Evolutionary conservation across 2,113 vertebrate genomes (phyloP).

Genomic region (Oreocharis arfaki): DNA sequence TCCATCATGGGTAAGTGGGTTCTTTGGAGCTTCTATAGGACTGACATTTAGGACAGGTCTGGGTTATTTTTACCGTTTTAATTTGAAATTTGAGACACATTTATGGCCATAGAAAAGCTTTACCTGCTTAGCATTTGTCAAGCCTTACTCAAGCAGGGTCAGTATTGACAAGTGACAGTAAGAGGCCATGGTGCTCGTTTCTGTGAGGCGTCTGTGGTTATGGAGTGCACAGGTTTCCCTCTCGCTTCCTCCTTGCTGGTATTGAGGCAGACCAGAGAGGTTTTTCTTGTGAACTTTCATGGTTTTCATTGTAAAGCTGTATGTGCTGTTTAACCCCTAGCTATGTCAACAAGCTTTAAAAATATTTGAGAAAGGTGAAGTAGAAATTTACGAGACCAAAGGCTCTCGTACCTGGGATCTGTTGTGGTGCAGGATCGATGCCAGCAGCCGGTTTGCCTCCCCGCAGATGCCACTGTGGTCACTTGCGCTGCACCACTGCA

Average conservation of each 20-base stretch:
- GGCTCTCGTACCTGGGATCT: constrained; percentile 69
- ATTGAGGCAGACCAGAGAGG: background rate
- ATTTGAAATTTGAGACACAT: background rate
- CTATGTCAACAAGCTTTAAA: background rate
- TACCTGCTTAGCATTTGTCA: background rate
- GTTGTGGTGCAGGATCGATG: constrained; percentile 82
- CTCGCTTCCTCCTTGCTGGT: background rate
- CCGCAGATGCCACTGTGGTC: constrained; percentile 74
- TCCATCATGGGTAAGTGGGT: background rate
- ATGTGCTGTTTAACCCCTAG: background rate
- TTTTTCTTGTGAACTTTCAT: background rate
- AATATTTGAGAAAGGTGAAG: background rate
- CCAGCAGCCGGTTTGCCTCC: constrained; percentile 83
- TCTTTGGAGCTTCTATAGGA: background rate
- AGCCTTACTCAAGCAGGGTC: background rate
- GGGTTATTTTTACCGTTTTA: background rate
- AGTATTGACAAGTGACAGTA: background rate
- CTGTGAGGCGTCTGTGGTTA: background rate
- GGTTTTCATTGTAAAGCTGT: background rate
- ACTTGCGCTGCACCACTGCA: constrained; percentile 81
- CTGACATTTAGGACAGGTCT: background rate
- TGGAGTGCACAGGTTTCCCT: background rate
- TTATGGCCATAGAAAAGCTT: background rate
- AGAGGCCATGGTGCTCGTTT: accelerated
- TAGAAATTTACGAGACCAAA: accelerated